Conservation (phyloP, 2,888 invertebrate genomes). For the Sycophila texana region DNA sequence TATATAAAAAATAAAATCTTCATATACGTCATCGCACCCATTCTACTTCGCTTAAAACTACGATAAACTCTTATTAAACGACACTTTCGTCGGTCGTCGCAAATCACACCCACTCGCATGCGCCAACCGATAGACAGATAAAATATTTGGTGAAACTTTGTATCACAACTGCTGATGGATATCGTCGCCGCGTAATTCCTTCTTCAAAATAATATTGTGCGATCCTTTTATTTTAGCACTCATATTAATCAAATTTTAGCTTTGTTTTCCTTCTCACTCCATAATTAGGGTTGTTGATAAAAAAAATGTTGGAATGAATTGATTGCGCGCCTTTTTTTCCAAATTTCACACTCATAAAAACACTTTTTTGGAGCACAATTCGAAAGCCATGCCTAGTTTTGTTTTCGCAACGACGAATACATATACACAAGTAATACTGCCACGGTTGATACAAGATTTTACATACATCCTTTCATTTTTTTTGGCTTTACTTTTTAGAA, state of each 20-base stretch:
- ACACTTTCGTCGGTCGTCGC: slow-evolving; percentile 27
- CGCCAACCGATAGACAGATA: slow-evolving; percentile 27
- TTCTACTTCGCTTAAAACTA: slow-evolving; percentile 37
- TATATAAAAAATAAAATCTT: slow-evolving; percentile 65
- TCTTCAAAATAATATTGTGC: not conserved
- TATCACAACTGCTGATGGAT: slow-evolving; percentile 43
- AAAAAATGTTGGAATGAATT: slow-evolving; percentile 1
- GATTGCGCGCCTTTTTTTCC: not conserved
- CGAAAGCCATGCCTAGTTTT: slow-evolving; percentile 26
- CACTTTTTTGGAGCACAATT: not conserved
- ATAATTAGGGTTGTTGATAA: not conserved
- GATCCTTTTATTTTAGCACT: not conserved
- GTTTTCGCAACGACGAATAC: slow-evolving; percentile 43
- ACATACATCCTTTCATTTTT: slow-evolving; percentile 36
- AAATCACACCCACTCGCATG: slow-evolving; percentile 15
- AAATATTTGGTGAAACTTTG: slow-evolving; percentile 40
- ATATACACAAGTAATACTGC: slow-evolving; percentile 54
- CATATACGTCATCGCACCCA: slow-evolving; percentile 51
- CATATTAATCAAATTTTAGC: not conserved
- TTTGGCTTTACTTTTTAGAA: slow-evolving; percentile 30
- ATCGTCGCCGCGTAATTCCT: not conserved
- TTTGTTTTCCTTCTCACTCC: not conserved
- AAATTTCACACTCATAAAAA: slow-evolving; percentile 3
- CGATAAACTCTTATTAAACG: slow-evolving; percentile 42
- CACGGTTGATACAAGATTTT: slow-evolving; percentile 52